These are phyloP conservation scores for Apteryx owenii DNA, from an alignment of 2,113 vertebrate species.

Conservation along the genomic window DNA sequence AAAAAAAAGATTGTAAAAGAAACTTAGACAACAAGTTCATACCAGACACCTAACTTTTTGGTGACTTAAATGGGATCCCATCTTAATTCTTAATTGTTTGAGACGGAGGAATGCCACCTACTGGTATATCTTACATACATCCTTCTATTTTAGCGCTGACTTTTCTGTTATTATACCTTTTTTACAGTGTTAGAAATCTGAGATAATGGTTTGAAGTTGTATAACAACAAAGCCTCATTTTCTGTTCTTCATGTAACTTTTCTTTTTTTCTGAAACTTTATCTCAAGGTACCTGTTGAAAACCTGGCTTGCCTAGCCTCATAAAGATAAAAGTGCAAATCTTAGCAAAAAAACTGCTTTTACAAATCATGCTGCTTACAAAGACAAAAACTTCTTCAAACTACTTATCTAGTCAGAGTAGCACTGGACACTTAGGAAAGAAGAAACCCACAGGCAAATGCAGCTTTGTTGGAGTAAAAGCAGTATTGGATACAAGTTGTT, in stretches of 20 bases:
- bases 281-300: neutral
- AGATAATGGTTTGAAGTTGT: neutral
- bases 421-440: neutral
- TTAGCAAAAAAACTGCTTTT: neutral
- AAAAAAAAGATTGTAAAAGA: neutral
- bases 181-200: neutral
- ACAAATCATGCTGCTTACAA: neutral
- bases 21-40: neutral
- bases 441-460: neutral
- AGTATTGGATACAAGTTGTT: neutral
- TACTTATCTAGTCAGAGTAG: neutral
- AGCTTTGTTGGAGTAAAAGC: neutral
- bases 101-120: constrained; percentile 15
- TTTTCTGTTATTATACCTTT: neutral
- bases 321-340: neutral
- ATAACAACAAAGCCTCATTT: neutral
- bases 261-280: neutral
- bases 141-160: neutral
- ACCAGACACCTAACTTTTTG: neutral
- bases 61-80: neutral
- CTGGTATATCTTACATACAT: neutral
- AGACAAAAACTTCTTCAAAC: neutral
- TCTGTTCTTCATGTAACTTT: neutral
- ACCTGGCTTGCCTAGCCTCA: neutral
- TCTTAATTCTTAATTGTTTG: neutral